Base-by-base conservation (phyloP, 2,113 vertebrate genomes). In the Brienomyrus brachyistius region DNA sequence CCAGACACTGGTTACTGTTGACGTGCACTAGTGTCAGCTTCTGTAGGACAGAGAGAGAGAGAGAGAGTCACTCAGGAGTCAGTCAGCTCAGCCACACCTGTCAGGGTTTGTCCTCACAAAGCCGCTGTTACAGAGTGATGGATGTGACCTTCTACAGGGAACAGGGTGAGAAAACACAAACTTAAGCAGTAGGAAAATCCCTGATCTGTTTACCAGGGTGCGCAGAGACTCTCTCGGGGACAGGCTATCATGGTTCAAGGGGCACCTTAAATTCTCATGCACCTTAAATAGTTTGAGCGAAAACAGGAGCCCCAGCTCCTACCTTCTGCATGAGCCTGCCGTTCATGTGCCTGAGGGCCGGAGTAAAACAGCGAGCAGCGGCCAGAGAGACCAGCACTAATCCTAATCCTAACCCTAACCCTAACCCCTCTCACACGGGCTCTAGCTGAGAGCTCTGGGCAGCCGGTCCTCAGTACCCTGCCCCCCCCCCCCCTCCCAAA, bases 1-100 rank as follows among this genome's bases (percentile, higher is more conserved):
- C 98, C 96, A 99, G 95, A 95, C 98, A 99, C 96, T 99, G 98
- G 93, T 99, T 99, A 92, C 98, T 99, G 96, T 99, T 99, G 95
- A 99, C 98, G 92, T 99, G 98, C 94, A 98, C 89, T 95, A 99
- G 96, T 90, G 97, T 99, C 96, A 99, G 93, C 95, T 99, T 99
- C 98, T 99, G 93, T 90, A 94, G 15, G 17, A 48, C 19, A 50
- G 13, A 56, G 27, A 48, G 2, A 84, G 31, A 23, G 40, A 74
- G 66, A 40, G 40, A 40, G 35, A 19, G 80, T 43, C 70, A 5
- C 15, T 19, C 74, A 45, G 40, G 40, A 43, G 77, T 43, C 31
- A 4, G 43, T 6, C 17, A 40, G 35, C 77, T 82, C 40, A 84
- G 40, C 82, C 40, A 48, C 45, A 45, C 8, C 45, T n/a, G 40